These are phyloP conservation scores for Allygus modestus DNA, from an alignment of 2,888 invertebrate genomes.

Conservation along the genomic window DNA sequence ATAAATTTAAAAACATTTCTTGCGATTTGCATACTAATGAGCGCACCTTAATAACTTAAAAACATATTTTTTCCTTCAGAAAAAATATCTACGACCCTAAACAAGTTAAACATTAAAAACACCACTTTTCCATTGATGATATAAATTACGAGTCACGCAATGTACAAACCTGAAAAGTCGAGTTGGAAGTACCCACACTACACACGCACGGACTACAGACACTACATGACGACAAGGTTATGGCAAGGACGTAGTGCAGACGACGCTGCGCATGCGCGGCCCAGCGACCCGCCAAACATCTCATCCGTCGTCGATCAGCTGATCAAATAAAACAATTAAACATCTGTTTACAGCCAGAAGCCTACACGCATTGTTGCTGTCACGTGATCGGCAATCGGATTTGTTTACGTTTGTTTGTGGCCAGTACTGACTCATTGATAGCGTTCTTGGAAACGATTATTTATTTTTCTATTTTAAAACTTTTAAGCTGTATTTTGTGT, in stretches of 20 bases:
- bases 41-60: no score
- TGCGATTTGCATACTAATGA: no score
- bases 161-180: conserved; percentile 22
- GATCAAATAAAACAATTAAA: conserved; percentile 22
- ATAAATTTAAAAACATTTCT: no score
- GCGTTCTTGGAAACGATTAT: not conserved
- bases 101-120: no score
- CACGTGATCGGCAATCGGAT: conserved; percentile 9
- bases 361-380: not conserved
- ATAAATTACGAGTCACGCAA: not conserved
- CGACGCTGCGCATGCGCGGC: conserved; percentile 22
- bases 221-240: conserved; percentile 18
- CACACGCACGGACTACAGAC: conserved; percentile 19
- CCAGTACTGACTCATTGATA: not conserved
- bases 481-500: no score
- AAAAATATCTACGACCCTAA: no score
- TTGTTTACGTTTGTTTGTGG: not conserved
- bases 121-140: not conserved
- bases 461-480: not conserved
- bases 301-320: not conserved
- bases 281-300: conserved; percentile 23
- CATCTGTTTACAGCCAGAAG: not conserved
- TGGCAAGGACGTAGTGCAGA: conserved; percentile 7
- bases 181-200: not conserved
- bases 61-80: no score